Conservation (phyloP, 2,888 invertebrate species). For the Ditula angustiorana region DNA sequence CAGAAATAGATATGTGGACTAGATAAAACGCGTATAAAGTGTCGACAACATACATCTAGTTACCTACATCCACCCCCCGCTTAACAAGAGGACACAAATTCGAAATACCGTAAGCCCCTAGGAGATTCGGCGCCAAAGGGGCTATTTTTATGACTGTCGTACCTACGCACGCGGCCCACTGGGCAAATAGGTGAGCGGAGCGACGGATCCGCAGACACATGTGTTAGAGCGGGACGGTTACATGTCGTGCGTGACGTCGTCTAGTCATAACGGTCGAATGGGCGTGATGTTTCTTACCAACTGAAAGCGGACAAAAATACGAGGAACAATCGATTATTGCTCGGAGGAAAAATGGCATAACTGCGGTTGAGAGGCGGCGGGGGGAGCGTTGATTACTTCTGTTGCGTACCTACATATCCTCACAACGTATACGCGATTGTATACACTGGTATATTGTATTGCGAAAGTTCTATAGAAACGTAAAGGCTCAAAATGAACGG, state of each 20-base stretch:
- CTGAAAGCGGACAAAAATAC: constrained; percentile 84
- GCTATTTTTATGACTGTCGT: constrained; percentile 85
- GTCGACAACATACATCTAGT: constrained; percentile 59
- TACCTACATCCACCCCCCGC: constrained; percentile 63
- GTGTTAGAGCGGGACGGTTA: constrained; percentile 76
- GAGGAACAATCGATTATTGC: constrained; percentile 80
- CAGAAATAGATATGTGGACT: constrained; percentile 24
- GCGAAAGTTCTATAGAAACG: constrained; percentile 11
- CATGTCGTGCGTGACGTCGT: constrained; percentile 79
- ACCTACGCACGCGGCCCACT: constrained; percentile 82
- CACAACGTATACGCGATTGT: neutral
- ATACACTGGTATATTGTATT: constrained; percentile 13
- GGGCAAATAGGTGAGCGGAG: constrained; percentile 79
- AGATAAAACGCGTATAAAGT: constrained; percentile 30
- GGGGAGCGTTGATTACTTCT: constrained; percentile 36
- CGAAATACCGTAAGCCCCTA: constrained; percentile 78
- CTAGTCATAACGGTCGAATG: constrained; percentile 86
- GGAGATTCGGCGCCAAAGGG: constrained; percentile 84
- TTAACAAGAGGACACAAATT: constrained; percentile 79
- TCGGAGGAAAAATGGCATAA: constrained; percentile 67
- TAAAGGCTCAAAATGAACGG: neutral
- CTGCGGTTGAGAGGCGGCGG: constrained; percentile 47
- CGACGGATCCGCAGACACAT: constrained; percentile 70
- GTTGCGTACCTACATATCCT: constrained; percentile 3
- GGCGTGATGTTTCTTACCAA: constrained; percentile 86